These are phyloP conservation scores for Acrobasis suavella DNA, from an alignment of 2,888 invertebrate species.

Conservation along the genomic window DNA sequence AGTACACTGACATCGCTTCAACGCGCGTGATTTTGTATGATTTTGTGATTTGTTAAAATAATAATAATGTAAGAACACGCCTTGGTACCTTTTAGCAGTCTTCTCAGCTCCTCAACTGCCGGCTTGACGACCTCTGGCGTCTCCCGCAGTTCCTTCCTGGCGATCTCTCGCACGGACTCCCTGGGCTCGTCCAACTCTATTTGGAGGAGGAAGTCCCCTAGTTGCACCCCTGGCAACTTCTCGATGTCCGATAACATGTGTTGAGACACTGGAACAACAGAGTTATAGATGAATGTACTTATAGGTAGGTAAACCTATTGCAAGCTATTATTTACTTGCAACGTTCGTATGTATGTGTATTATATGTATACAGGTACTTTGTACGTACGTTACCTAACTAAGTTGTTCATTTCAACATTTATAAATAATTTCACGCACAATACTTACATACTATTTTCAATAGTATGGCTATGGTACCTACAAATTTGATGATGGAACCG, in stretches of 20 bases:
- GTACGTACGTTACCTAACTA: too few relatives aligned
- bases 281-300: not conserved
- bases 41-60: too few relatives aligned
- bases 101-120: constrained; percentile 80
- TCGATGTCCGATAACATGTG: constrained; percentile 89
- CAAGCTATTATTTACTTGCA: not conserved
- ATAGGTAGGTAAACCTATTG: not conserved
- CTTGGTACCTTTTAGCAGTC: constrained; percentile 83
- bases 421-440: too few relatives aligned
- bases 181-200: constrained; percentile 87
- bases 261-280: constrained; percentile 81
- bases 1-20: too few relatives aligned
- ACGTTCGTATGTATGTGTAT: too few relatives aligned
- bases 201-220: constrained; percentile 85
- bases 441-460: too few relatives aligned
- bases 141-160: constrained; percentile 85
- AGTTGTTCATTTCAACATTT: too few relatives aligned
- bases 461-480: too few relatives aligned
- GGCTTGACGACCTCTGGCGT: constrained; percentile 83
- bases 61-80: not conserved
- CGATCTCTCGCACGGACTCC: constrained; percentile 85
- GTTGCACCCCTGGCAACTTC: constrained; percentile 85
- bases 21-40: too few relatives aligned
- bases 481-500: too few relatives aligned
- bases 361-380: too few relatives aligned